Evolutionary conservation across 2,888 invertebrate genomes (phyloP).

Genomic region (Busseola fusca): DNA sequence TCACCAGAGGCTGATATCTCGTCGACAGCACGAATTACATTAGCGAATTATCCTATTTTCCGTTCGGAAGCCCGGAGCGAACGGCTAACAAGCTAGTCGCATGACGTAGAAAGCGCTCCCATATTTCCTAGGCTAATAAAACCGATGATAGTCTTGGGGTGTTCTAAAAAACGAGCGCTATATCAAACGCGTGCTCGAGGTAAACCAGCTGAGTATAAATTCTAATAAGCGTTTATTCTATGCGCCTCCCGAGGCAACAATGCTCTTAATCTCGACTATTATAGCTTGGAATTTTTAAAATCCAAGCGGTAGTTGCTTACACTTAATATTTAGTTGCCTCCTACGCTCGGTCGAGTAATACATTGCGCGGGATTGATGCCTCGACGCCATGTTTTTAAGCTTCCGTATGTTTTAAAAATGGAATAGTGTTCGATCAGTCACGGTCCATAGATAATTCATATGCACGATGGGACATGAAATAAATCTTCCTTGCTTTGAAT

Average conservation of each 20-base stretch:
- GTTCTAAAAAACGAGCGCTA: conserved; percentile 79
- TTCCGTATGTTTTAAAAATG: conserved; percentile 76
- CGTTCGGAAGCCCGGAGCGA: conserved; percentile 74
- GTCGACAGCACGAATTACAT: conserved; percentile 85
- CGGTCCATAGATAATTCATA: conserved; percentile 76
- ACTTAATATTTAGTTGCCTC: conserved; percentile 85
- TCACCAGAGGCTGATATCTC: conserved; percentile 83
- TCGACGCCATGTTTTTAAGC: conserved; percentile 66
- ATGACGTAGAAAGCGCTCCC: conserved; percentile 77
- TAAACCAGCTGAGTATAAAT: conserved; percentile 78
- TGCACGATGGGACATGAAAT: conserved; percentile 72
- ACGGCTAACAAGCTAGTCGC: conserved; percentile 75
- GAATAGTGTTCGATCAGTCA: conserved; percentile 79
- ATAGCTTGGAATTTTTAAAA: conserved; percentile 83
- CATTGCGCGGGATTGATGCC: conserved; percentile 76
- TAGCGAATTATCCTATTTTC: conserved; percentile 82
- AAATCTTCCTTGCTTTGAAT: conserved; percentile 71
- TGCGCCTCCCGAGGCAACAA: conserved; percentile 83
- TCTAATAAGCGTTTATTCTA: conserved; percentile 84
- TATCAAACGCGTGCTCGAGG: conserved; percentile 75
- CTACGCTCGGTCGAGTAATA: conserved; percentile 82
- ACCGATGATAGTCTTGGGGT: conserved; percentile 79
- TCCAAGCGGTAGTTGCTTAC: conserved; percentile 80
- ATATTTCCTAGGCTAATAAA: conserved; percentile 84
- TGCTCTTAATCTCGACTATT: conserved; percentile 85